These are phyloP conservation scores for Pantherophis guttatus DNA, from an alignment of 2,113 vertebrate genomes.

Conservation along the genomic window DNA sequence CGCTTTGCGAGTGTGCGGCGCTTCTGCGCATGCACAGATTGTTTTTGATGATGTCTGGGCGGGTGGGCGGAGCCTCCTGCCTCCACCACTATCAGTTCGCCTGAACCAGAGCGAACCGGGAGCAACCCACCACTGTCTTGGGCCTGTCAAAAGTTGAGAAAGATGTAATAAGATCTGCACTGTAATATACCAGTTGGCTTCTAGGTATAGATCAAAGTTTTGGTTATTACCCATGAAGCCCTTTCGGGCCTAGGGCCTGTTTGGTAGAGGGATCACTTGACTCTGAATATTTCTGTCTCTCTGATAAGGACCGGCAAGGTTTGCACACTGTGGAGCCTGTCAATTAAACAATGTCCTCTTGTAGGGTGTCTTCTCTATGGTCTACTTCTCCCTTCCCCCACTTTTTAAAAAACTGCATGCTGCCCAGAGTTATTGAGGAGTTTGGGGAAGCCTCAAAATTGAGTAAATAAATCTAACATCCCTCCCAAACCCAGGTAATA, in stretches of 20 bases:
- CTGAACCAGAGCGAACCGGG: no score
- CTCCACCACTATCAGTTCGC: no score
- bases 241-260: neutral
- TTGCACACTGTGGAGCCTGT: neutral
- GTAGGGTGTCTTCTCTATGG: neutral
- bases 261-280: neutral
- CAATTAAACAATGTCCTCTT: neutral
- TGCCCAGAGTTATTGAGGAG: neutral
- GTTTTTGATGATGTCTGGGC: no score
- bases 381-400: neutral
- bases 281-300: neutral
- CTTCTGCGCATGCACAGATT: no score
- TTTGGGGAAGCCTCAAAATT: neutral
- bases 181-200: neutral
- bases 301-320: neutral
- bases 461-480: neutral
- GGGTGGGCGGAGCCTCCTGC: no score
- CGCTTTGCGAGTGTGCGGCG: no score
- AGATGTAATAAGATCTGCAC: neutral
- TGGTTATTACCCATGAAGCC: neutral
- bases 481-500: neutral
- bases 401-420: neutral
- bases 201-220: neutral
- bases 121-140: neutral
- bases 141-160: neutral